Base-by-base conservation (phyloP, 2,888 invertebrate genomes). In the Osedax frankpressi region DNA sequence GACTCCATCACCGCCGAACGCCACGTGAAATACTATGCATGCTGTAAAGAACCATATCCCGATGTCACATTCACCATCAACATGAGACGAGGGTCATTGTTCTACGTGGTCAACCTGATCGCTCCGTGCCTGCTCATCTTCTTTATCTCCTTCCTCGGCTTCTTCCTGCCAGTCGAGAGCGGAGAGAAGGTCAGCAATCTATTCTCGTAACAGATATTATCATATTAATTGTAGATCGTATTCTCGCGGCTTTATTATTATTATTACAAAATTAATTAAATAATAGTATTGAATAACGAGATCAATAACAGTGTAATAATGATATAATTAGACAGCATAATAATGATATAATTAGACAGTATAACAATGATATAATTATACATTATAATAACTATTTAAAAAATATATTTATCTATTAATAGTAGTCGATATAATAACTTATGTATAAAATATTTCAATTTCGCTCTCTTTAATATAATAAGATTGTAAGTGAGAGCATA, bases 1-100 rank as follows among this genome's bases (percentile, higher is more conserved):
- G 77, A 77, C 60, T 74, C 73, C 3, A 79, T 79, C 28, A 76
- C 75, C 3, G 76, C 76, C 11, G 72, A 74, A 25, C 70, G 79
- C 6, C 75, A 77, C 71, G 77, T 71, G 27, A 77, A 77, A 74
- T 72, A 75, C 25, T 80, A 79, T 70, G 79, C 79, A 59, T 79
- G 79, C 74, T 80, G 79, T 72, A 69, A 72, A 28, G 79, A 80
- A 72, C 78, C 78, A 1, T 79, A 79, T 63, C 79, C 79, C 2
- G 79, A 79, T 72, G 78, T 79, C 11, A 80, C 79, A n/a, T 79
- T 79, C 73, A 78, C 79, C 19, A 79, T 79, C 26, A 75, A 78
- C 74, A 79, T 79, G 79, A 71, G 74, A 6, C 44, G 79, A 28
- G 77, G 79, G n/a, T 76, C 76, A 28, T 77, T 80, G 67, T 80